phyloP scores from a whole-genome alignment of 2,888 invertebrate genomes.

The Drosophila pseudotalamancana region DNA sequence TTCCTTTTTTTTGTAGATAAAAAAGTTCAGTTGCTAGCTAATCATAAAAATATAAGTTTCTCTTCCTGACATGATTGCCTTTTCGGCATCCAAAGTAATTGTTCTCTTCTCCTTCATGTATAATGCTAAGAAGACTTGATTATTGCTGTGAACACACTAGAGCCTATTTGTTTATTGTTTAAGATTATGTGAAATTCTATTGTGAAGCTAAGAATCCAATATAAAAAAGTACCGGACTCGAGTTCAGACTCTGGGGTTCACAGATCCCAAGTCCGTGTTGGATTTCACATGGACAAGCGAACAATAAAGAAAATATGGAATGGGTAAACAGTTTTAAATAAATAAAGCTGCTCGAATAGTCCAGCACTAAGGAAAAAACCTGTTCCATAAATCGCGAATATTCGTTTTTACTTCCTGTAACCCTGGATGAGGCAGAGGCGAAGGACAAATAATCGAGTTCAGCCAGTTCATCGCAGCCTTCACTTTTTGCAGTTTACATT shows the following conservation, averaged over 20 bases:
- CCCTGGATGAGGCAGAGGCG: slow-evolving; percentile 66
- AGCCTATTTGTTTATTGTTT: slow-evolving; percentile 5
- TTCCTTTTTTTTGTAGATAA: too few species aligned
- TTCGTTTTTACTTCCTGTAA: slow-evolving; percentile 56
- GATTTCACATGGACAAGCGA: slow-evolving; percentile 42
- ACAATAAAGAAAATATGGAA: slow-evolving; percentile 7
- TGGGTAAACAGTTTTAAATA: slow-evolving; percentile 40
- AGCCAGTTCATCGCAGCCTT: slow-evolving; percentile 36
- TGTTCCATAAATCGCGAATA: slow-evolving; percentile 39
- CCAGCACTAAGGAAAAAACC: slow-evolving; percentile 42
- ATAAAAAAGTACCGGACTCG: slow-evolving; percentile 24
- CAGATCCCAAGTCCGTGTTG: slow-evolving; percentile 26
- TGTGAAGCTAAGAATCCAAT: slow-evolving; percentile 2
- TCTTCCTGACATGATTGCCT: too few species aligned
- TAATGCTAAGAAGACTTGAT: slow-evolving; percentile 6
- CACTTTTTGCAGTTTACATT: slow-evolving; percentile 31
- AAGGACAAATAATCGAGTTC: slow-evolving; percentile 57
- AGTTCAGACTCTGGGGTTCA: background rate
- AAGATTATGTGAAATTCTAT: slow-evolving; percentile 6
- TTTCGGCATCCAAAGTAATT: too few species aligned
- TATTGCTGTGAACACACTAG: slow-evolving; percentile 24
- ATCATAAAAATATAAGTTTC: too few species aligned
- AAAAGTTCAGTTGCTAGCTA: too few species aligned
- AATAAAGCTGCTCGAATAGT: slow-evolving; percentile 48
- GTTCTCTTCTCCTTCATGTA: background rate